Base-by-base conservation (phyloP, 2,797 vertebrate species). In the Pteropus rufus region DNA sequence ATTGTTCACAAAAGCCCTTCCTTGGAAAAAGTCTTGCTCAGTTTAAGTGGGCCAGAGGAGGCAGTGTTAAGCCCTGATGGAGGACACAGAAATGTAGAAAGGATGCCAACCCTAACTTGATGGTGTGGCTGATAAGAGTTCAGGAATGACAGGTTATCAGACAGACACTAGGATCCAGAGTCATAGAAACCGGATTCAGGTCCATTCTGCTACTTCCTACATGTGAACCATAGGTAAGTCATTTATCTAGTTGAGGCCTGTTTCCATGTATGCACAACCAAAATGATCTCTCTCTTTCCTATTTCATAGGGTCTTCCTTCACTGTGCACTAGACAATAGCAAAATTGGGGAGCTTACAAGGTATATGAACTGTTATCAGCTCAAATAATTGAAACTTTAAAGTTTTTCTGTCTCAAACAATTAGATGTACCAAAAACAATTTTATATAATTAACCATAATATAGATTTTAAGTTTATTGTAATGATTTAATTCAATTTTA, bases 371-470 rank as follows among this genome's bases (percentile, higher is more conserved):
- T 62, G 21, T 12, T 62, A 81, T 87, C 56, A 73, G 67, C 34
- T 92, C 49, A 89, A 84, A 79, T 67, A 70, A 76, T 36, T 69
- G 83, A 60, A 76, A 58, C 18, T 93, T 91, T 84, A 75, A 87
- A 75, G 21, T 58, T 80, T 91, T 79, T 26, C 26, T 64, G 62
- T 49, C 11, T 70, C n/a, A 80, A 81, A 21, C 16, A 76, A 31
- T 60, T 67, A 65, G 31, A n/a, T 21, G 8, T 14, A 34, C 41
- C 52, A 44, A 93, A 65, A 85, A 65, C 21, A 70, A 85, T 73
- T 73, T 83, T 65, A 79, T 10, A 16, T 73, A 49, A 69, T 54
- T 89, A 62, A 34, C 16, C 6, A 39, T 39, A 54, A 80, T 52
- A 85, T n/a, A n/a, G 70, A 84, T 52, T 10, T 15, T 44, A 60